Percentiles rank a stretch among this genome's conserved stretches.
These are phyloP conservation scores for Grapholita molesta DNA, from an alignment of 1,140 invertebrate species.

Conservation along the genomic window DNA sequence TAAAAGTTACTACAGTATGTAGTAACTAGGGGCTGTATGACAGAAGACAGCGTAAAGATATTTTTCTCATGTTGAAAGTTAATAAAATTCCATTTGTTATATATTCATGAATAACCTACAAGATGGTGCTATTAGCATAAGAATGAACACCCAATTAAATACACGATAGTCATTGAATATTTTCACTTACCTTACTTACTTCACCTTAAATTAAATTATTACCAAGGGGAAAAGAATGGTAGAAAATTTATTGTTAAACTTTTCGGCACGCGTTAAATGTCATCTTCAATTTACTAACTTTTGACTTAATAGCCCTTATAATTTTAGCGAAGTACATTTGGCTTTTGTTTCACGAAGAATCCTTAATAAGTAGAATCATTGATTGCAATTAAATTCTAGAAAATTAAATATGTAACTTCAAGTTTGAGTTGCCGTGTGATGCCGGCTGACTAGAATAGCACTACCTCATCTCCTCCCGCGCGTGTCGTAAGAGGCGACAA, in stretches of 20 bases:
- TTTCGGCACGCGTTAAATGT: background rate
- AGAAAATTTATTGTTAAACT: constrained; percentile 2
- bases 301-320: background rate
- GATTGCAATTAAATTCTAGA: too few relatives aligned
- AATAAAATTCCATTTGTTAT: too few relatives aligned
- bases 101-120: background rate
- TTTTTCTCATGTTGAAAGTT: too few relatives aligned
- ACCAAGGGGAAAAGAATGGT: constrained; percentile 2
- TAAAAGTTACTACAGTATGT: too few relatives aligned
- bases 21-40: too few relatives aligned
- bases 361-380: background rate
- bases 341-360: background rate
- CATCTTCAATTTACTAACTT: constrained; percentile 7
- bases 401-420: too few relatives aligned
- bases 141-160: background rate
- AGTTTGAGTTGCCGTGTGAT: too few relatives aligned
- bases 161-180: background rate
- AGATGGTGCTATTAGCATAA: background rate
- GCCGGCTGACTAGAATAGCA: too few relatives aligned
- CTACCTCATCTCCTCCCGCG: too few relatives aligned
- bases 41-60: too few relatives aligned
- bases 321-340: background rate
- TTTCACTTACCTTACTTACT: too few relatives aligned
- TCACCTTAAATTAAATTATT: background rate
- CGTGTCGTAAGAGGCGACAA: too few relatives aligned